Evolutionary conservation across 2,113 vertebrate genomes (phyloP).

Genomic region (Erythrocercus mccallii): DNA sequence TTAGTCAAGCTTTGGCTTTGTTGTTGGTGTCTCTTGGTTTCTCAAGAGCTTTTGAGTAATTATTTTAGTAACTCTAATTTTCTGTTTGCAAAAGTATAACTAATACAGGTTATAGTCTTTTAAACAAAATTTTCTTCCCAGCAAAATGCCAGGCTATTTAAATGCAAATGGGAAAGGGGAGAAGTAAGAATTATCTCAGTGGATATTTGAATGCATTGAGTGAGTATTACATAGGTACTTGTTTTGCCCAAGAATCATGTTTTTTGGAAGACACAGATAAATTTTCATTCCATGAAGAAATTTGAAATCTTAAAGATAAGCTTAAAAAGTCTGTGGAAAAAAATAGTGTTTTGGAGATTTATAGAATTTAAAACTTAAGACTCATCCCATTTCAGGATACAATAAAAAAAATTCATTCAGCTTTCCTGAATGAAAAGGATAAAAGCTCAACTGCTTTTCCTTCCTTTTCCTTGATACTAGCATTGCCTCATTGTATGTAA

Average conservation of each 20-base stretch:
- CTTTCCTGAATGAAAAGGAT: not conserved
- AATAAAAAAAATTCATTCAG: not conserved
- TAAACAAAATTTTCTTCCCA: conserved; percentile 11
- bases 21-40: conserved; percentile 25
- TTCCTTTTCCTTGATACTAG: conserved; percentile 21
- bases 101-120: conserved; percentile 6
- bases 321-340: not conserved
- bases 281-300: conserved; percentile 17
- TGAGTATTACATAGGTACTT: conserved; percentile 10
- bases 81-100: conserved; percentile 36
- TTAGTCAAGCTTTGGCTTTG: not conserved
- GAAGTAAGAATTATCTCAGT: conserved; percentile 4
- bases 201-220: not conserved
- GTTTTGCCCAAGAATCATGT: conserved; percentile 21
- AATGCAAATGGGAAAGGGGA: conserved; percentile 50
- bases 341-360: not conserved
- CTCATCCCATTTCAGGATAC: not conserved
- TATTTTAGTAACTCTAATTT: conserved; percentile 58
- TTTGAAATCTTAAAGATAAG: conserved; percentile 25
- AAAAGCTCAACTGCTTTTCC: not conserved
- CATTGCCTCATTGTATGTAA: not conserved
- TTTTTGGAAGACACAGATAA: not conserved
- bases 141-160: conserved; percentile 55
- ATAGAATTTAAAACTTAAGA: not conserved
- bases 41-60: conserved; percentile 3